phyloP scores from a whole-genome alignment of 2,113 vertebrate species.

The Meriones unguiculatus region DNA sequence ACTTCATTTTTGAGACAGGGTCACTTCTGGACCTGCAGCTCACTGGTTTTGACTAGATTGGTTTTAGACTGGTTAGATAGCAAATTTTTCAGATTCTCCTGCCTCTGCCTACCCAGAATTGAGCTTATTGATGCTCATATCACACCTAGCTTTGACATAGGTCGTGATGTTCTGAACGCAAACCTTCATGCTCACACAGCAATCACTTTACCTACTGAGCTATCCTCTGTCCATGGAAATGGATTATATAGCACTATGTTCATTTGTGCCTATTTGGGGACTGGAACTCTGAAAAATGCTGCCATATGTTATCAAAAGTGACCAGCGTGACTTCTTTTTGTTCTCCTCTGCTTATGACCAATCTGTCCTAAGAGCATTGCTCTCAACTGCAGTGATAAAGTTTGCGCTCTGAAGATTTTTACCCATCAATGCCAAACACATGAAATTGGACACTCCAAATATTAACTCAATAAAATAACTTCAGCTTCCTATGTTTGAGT shows the following conservation, averaged over 20 bases:
- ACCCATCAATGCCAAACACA: background rate
- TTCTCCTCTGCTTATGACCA: background rate
- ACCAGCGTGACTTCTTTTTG: background rate
- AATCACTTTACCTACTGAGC: background rate
- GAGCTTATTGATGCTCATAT: too few species aligned
- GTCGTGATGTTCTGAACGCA: background rate
- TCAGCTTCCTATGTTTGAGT: slow-evolving; percentile 1
- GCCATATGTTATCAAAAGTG: background rate
- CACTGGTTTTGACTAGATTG: background rate
- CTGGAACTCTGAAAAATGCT: background rate
- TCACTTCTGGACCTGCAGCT: background rate
- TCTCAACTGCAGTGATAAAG: background rate
- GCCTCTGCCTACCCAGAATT: too few species aligned
- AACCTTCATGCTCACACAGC: background rate
- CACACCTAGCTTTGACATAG: background rate
- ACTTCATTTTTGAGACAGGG: background rate
- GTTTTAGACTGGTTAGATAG: background rate
- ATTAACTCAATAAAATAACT: background rate
- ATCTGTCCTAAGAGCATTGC: fast-evolving
- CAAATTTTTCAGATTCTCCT: background rate
- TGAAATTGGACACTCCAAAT: background rate
- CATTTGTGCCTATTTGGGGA: background rate
- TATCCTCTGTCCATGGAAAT: background rate
- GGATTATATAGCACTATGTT: background rate
- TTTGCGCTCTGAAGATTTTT: background rate